These are phyloP conservation scores for Archivesica marissinica DNA, from an alignment of 1,140 invertebrate species.

Conservation along the genomic window DNA sequence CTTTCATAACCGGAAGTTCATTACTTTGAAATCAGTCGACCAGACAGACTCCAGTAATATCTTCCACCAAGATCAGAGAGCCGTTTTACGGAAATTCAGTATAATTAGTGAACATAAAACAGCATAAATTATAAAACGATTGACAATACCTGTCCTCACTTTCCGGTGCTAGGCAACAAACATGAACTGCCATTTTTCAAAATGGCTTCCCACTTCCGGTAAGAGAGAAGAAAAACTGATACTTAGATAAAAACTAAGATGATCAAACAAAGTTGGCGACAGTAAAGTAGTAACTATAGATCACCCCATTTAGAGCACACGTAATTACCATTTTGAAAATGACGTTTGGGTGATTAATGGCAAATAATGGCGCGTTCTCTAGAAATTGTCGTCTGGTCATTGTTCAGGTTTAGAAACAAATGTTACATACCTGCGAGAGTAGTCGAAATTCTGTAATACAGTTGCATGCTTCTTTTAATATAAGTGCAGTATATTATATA, in stretches of 20 bases:
- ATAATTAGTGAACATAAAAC: slow-evolving; percentile 51
- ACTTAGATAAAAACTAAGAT: slow-evolving; percentile 38
- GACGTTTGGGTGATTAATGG: slow-evolving; percentile 25
- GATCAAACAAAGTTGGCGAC: slow-evolving; percentile 35
- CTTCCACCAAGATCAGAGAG: slow-evolving; percentile 21
- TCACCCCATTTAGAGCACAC: slow-evolving; percentile 36
- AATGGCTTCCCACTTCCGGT: slow-evolving; percentile 50
- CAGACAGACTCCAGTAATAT: slow-evolving; percentile 11
- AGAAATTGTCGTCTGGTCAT: slow-evolving; percentile 1
- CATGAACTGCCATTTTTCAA: slow-evolving; percentile 53
- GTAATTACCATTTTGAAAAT: slow-evolving; percentile 40
- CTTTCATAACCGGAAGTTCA: slow-evolving; percentile 39
- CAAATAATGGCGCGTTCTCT: slow-evolving; percentile 1
- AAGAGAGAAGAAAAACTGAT: slow-evolving; percentile 34
- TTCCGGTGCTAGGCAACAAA: slow-evolving; percentile 44
- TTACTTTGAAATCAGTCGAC: slow-evolving; percentile 31
- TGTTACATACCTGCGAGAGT: neutral
- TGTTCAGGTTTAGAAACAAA: neutral
- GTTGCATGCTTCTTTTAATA: too few relatives aligned
- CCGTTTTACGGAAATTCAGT: slow-evolving; percentile 2
- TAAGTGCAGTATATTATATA: too few relatives aligned
- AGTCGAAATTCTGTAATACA: neutral
- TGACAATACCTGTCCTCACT: slow-evolving; percentile 38
- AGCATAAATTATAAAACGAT: slow-evolving; percentile 49
- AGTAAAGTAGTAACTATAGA: slow-evolving; percentile 7